These are phyloP conservation scores for Delphinapterus leucas DNA, from an alignment of 2,113 vertebrate species.

Conservation along the genomic window DNA sequence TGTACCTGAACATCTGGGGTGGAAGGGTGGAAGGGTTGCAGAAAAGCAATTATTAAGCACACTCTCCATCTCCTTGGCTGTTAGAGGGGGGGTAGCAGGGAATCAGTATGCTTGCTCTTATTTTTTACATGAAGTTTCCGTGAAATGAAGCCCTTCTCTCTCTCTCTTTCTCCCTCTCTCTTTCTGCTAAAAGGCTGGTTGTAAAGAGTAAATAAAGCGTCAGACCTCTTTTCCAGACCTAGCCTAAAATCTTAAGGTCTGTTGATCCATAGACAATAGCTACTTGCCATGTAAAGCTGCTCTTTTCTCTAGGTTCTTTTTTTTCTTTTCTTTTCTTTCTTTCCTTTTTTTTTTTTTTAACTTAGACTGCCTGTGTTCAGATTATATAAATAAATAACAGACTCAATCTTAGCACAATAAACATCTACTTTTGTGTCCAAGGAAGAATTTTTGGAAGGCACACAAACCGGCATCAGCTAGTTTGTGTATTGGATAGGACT, in stretches of 20 bases:
- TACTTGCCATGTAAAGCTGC: background rate
- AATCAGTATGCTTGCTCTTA: background rate
- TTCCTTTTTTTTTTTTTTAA: background rate
- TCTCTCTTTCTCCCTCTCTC: no score
- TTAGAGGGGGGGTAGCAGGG: rapidly evolving
- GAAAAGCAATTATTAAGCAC: background rate
- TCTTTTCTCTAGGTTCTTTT: background rate
- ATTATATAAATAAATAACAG: background rate
- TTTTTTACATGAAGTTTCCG: background rate
- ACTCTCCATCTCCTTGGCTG: background rate
- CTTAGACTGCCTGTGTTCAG: background rate
- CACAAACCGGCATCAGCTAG: background rate
- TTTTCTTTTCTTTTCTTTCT: background rate
- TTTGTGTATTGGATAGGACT: background rate
- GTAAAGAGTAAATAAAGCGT: background rate
- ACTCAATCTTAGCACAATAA: background rate
- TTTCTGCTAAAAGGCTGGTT: background rate
- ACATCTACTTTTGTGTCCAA: background rate
- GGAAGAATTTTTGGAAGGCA: slow-evolving; percentile 12
- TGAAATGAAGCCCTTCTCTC: background rate
- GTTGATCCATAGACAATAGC: background rate
- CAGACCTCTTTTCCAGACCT: background rate
- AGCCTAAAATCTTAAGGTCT: background rate
- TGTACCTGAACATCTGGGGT: background rate
- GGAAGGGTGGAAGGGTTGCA: background rate